Conservation (phyloP, 2,797 vertebrate species). For the Crocidura indochinensis region DNA sequence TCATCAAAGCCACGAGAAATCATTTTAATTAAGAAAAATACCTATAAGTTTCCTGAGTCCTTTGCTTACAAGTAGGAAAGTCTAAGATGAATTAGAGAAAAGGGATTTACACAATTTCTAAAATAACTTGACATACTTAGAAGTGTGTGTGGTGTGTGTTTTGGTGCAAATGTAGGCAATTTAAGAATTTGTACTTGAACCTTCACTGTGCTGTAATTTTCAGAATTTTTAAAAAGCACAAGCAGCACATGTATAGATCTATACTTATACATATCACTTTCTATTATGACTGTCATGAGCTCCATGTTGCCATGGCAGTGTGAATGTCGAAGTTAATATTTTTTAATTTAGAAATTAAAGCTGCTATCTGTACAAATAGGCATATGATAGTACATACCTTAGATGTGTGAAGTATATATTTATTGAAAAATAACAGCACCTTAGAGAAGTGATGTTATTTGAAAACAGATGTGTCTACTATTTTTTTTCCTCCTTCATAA, state of each 20-base stretch:
- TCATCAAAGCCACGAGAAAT: slow-evolving; percentile 74
- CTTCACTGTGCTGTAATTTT: slow-evolving; percentile 71
- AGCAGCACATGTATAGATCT: not conserved
- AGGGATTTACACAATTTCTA: slow-evolving; percentile 78
- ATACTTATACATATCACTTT: slow-evolving; percentile 21
- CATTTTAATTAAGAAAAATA: slow-evolving; percentile 83
- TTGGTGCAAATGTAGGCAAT: slow-evolving; percentile 74
- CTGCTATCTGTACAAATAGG: not conserved
- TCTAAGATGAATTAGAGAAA: slow-evolving; percentile 80
- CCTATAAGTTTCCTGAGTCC: slow-evolving; percentile 81
- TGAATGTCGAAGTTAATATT: slow-evolving; percentile 63
- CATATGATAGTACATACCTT: not conserved
- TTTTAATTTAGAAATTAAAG: slow-evolving; percentile 68
- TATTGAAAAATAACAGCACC: not conserved
- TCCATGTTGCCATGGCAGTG: slow-evolving; percentile 35
- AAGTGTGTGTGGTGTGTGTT: slow-evolving; percentile 71
- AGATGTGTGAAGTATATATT: no score
- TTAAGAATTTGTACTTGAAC: slow-evolving; percentile 64
- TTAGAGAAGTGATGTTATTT: slow-evolving; percentile 12
- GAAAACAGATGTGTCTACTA: not conserved
- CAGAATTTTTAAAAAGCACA: slow-evolving; percentile 63
- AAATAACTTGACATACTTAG: slow-evolving; percentile 86
- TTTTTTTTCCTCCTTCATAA: slow-evolving; percentile 27
- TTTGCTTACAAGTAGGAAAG: slow-evolving; percentile 75
- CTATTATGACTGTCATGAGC: slow-evolving; percentile 34